Conservation (phyloP, 2,113 vertebrate genomes). For the Dasypus novemcinctus region DNA sequence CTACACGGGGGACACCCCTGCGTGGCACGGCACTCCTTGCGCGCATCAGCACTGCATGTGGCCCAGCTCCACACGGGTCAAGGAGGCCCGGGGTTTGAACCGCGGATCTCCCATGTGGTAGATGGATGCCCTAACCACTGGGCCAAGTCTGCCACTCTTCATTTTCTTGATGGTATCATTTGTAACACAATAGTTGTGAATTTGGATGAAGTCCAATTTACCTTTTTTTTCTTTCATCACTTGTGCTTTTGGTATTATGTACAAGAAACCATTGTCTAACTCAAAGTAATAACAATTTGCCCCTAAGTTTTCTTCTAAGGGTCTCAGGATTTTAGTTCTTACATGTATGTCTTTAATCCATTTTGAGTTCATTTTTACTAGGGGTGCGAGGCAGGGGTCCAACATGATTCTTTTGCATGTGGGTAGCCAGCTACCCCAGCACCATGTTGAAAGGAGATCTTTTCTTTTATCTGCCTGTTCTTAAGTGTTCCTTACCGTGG, state of each 20-base stretch:
- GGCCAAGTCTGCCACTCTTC: no score
- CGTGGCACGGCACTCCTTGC: no score
- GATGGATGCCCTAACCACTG: no score
- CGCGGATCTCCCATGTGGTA: no score
- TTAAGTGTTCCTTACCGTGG: neutral
- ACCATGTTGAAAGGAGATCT: neutral
- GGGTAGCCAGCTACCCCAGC: neutral
- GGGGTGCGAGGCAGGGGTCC: neutral
- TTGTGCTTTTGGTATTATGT: constrained; percentile 20
- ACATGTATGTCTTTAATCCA: neutral
- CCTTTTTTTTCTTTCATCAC: neutral
- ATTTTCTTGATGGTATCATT: neutral
- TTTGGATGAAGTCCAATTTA: constrained; percentile 2
- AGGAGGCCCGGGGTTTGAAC: no score
- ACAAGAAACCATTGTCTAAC: constrained; percentile 9
- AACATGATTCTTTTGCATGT: constrained; percentile 40
- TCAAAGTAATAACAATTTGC: neutral
- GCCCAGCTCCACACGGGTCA: no score
- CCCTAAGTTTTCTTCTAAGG: neutral
- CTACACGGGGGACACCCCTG: no score
- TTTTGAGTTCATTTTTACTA: constrained; percentile 28
- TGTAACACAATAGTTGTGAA: neutral
- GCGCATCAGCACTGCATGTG: no score
- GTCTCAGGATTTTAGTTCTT: neutral
- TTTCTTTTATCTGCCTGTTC: neutral